Conservation (phyloP, 2,888 invertebrate genomes). For the Sphaerolaimus hirsutus region DNA sequence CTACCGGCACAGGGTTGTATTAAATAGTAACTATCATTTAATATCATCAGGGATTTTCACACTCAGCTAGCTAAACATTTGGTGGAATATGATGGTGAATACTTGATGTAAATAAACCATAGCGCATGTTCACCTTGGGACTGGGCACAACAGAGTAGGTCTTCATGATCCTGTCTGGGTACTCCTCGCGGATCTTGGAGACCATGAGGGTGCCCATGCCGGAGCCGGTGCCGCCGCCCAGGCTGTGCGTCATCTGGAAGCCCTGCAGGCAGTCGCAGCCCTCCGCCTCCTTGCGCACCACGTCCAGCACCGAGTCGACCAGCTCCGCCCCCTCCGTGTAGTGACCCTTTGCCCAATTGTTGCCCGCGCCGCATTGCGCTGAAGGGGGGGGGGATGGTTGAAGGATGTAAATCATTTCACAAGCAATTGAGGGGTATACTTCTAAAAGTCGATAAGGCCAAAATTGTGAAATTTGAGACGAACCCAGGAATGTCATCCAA, state of each 20-base stretch:
- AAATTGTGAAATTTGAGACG: too few relatives aligned
- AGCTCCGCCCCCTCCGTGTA: slow-evolving; percentile 59
- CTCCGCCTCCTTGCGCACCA: slow-evolving; percentile 49
- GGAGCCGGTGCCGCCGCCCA: slow-evolving; percentile 62
- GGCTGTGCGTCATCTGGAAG: slow-evolving; percentile 60
- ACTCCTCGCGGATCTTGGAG: slow-evolving; percentile 86
- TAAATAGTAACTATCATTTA: too few relatives aligned
- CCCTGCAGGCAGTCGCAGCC: slow-evolving; percentile 66
- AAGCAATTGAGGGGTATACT: too few relatives aligned
- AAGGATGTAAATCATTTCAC: too few relatives aligned
- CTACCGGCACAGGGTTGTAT: too few relatives aligned
- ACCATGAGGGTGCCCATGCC: slow-evolving; percentile 71
- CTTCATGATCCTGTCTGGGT: slow-evolving; percentile 93
- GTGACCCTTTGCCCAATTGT: slow-evolving; percentile 69
- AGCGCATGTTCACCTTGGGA: slow-evolving; percentile 40
- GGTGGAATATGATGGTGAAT: too few relatives aligned
- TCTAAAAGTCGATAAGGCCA: too few relatives aligned
- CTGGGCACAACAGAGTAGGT: slow-evolving; percentile 77
- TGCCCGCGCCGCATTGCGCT: slow-evolving; percentile 53
- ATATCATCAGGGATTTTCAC: too few relatives aligned
- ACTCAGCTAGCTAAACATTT: too few relatives aligned
- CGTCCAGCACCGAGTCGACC: slow-evolving; percentile 37
- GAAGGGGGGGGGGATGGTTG: too few relatives aligned
- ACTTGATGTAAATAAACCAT: too few relatives aligned
- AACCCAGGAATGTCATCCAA: too few relatives aligned